These are phyloP conservation scores for Aurelia sp. DNA, from an alignment of 30 jellyfish, hydroid and myxozoan species.

Conservation along the genomic window DNA sequence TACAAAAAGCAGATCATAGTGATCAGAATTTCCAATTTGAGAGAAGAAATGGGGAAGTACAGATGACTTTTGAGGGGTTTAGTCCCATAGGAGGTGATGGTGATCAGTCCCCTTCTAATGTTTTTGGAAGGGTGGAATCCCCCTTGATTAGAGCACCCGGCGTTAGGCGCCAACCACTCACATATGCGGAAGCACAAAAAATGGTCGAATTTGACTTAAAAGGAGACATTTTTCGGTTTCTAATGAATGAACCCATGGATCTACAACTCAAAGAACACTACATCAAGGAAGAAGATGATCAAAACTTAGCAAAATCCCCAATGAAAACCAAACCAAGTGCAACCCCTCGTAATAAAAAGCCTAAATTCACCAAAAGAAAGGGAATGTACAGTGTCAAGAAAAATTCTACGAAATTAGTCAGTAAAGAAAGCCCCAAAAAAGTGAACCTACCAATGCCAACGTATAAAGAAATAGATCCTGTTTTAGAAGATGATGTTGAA, in stretches of 20 bases:
- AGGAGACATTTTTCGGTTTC: conserved; percentile 81
- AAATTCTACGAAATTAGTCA: conserved; percentile 36
- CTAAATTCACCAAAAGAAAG: conserved; percentile 72
- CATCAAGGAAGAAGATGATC: conserved; percentile 59
- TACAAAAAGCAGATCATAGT: conserved; percentile 83
- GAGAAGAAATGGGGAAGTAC: conserved; percentile 66
- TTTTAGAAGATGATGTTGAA: conserved; percentile 64
- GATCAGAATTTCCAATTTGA: conserved; percentile 67
- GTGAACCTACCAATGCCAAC: conserved; percentile 70
- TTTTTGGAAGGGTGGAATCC: conserved; percentile 82
- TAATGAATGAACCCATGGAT: conserved; percentile 77
- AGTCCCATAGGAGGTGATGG: conserved; percentile 81
- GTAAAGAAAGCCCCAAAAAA: conserved; percentile 65
- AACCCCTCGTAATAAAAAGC: conserved; percentile 68
- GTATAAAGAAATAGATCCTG: conserved; percentile 57
- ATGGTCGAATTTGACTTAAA: conserved; percentile 96
- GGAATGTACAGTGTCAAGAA: conserved; percentile 58
- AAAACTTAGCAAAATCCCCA: conserved; percentile 32
- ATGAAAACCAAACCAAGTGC: conserved; percentile 56
- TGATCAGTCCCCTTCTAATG: conserved; percentile 47
- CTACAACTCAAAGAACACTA: conserved; percentile 68
- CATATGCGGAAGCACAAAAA: conserved; percentile 97
- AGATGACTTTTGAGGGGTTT: conserved; percentile 66
- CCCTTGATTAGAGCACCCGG: conserved; percentile 83
- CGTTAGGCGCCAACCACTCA: conserved; percentile 88